Conservation (phyloP, 2,888 invertebrate species). For the Siphonodentalium dalli region DNA sequence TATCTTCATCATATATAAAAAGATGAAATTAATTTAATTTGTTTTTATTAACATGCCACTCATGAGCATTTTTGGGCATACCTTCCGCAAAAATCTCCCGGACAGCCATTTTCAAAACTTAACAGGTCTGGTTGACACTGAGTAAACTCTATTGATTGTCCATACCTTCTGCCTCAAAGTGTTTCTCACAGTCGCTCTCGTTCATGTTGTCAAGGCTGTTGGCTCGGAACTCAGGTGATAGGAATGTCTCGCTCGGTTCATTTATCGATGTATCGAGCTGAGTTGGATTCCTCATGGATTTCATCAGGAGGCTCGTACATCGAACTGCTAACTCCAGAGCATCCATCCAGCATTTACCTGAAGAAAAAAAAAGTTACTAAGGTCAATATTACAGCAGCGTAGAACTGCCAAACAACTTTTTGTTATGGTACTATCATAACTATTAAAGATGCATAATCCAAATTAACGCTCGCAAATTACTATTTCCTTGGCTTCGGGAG, state of each 20-base stretch:
- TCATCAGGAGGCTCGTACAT: slow-evolving; percentile 80
- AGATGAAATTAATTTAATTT: too few species aligned
- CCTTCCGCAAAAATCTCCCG: too few species aligned
- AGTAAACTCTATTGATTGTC: background rate
- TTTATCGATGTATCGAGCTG: too few species aligned
- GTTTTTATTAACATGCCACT: too few species aligned
- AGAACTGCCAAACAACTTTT: background rate
- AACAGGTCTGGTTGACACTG: too few species aligned
- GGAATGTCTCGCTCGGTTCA: slow-evolving; percentile 18
- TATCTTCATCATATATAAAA: too few species aligned
- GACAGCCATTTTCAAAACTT: too few species aligned
- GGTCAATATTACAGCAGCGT: too few species aligned
- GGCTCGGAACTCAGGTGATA: slow-evolving; percentile 22
- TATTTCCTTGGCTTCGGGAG: too few species aligned
- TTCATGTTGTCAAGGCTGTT: slow-evolving; percentile 62
- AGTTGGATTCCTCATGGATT: slow-evolving; percentile 72
- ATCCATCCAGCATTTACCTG: slow-evolving; percentile 90
- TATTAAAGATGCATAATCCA: too few species aligned
- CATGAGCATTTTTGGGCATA: too few species aligned
- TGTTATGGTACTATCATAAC: background rate
- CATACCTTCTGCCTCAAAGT: slow-evolving; percentile 74
- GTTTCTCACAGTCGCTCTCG: slow-evolving; percentile 87
- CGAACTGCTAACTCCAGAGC: slow-evolving; percentile 85
- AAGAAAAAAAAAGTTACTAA: background rate
- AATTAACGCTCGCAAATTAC: too few species aligned